These are phyloP conservation scores for Euzetes globulus DNA, from an alignment of 2,888 invertebrate genomes.

Conservation along the genomic window DNA sequence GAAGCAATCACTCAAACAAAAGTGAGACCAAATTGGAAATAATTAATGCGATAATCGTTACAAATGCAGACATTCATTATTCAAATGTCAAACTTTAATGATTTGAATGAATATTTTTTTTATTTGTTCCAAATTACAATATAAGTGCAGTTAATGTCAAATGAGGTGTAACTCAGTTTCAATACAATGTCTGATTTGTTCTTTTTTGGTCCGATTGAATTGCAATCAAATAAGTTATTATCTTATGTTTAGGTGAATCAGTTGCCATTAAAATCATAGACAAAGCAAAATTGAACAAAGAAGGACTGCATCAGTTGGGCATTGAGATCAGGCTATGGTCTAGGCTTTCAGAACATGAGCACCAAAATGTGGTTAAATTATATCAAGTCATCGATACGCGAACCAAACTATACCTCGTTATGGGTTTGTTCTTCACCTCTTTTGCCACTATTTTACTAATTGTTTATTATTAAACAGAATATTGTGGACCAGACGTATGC, in stretches of 20 bases:
- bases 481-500: constrained; percentile 70
- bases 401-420: constrained; percentile 76
- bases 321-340: constrained; percentile 69
- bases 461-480: constrained; percentile 38
- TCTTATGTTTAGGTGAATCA: constrained; percentile 43
- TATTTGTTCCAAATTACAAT: not conserved
- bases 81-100: not conserved
- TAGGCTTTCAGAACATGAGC: constrained; percentile 55
- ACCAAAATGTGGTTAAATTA: constrained; percentile 93
- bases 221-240: not conserved
- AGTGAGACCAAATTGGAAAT: too few species aligned
- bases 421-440: constrained; percentile 32
- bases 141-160: not conserved
- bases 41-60: not conserved
- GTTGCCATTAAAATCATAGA: constrained; percentile 74
- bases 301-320: constrained; percentile 89
- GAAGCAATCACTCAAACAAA: too few species aligned
- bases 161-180: not conserved
- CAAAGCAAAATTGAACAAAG: constrained; percentile 92
- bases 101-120: constrained; percentile 66
- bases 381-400: constrained; percentile 99
- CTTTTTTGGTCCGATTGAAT: not conserved
- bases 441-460: not conserved
- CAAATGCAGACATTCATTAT: not conserved
- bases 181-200: too few species aligned